Percentiles rank a stretch among this genome's conserved stretches.
phyloP scores from a whole-genome alignment of 64 coral and sea anemone genomes.

The Catalaphyllia jardinei region DNA sequence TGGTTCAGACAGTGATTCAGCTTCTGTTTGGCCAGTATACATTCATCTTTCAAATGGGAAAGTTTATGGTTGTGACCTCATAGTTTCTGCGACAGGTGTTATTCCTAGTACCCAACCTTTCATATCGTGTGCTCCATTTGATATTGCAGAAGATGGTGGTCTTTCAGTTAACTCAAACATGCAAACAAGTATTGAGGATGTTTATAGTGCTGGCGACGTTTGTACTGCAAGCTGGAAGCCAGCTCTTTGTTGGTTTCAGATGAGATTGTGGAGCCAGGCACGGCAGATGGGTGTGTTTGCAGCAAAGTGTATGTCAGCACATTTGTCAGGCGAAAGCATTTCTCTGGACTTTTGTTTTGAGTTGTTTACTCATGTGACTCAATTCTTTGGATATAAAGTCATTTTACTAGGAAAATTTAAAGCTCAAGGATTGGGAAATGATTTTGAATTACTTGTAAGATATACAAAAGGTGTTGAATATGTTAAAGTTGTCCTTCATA shows the following conservation, averaged over 20 bases:
- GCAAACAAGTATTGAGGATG: slow-evolving; percentile 75
- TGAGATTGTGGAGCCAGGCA: slow-evolving; percentile 97
- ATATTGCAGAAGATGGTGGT: slow-evolving; percentile 82
- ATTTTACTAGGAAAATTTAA: slow-evolving; percentile 89
- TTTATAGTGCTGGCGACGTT: slow-evolving; percentile 90
- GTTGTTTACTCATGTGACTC: slow-evolving; percentile 89
- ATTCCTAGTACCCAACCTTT: slow-evolving; percentile 71
- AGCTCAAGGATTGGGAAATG: slow-evolving; percentile 66
- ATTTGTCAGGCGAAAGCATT: slow-evolving; percentile 65
- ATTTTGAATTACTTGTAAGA: slow-evolving; percentile 77
- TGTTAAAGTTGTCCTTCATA: slow-evolving; percentile 85
- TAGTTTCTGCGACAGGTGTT: slow-evolving; percentile 97
- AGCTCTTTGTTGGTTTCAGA: slow-evolving; percentile 87
- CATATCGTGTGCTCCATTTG: slow-evolving; percentile 34
- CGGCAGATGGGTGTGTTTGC: slow-evolving; percentile 93
- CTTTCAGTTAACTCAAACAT: slow-evolving; percentile 80
- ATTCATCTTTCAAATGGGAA: slow-evolving; percentile 68
- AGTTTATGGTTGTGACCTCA: slow-evolving; percentile 85
- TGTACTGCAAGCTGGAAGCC: slow-evolving; percentile 85
- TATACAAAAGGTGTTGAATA: slow-evolving; percentile 83
- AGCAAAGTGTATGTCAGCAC: slow-evolving; percentile 79
- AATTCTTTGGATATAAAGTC: slow-evolving; percentile 97
- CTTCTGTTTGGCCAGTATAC: slow-evolving; percentile 73
- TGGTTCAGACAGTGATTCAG: background rate
- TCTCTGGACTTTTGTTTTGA: slow-evolving; percentile 93